A percentile compares a stretch with the other conserved stretches of the same genome.
Evolutionary conservation across 2,888 invertebrate genomes (phyloP).

Genomic region (Synergus itoensis): DNA sequence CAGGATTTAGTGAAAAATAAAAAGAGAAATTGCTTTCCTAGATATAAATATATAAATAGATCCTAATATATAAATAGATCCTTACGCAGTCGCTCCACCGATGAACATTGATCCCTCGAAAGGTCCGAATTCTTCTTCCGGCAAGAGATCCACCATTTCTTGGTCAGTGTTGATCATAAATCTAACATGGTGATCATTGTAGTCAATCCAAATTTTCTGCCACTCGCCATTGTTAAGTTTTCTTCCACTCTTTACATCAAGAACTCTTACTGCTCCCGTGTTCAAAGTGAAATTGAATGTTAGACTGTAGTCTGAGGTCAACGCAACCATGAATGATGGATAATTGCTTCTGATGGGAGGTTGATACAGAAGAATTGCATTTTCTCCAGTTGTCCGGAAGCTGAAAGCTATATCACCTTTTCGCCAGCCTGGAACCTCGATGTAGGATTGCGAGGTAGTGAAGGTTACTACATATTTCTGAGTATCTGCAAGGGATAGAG

Average conservation of each 20-base stretch:
- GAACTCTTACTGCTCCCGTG: slow-evolving; percentile 89
- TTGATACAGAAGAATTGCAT: slow-evolving; percentile 93
- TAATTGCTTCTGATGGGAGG: slow-evolving; percentile 93
- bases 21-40: neutral
- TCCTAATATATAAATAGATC: slow-evolving; percentile 64
- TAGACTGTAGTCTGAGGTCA: slow-evolving; percentile 90
- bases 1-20: slow-evolving; percentile 75
- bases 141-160: slow-evolving; percentile 90
- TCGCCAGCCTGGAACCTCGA: slow-evolving; percentile 96
- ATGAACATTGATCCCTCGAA: slow-evolving; percentile 97
- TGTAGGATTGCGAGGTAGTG: slow-evolving; percentile 94
- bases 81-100: slow-evolving; percentile 94
- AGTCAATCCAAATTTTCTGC: slow-evolving; percentile 98
- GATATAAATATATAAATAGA: neutral
- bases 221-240: slow-evolving; percentile 95
- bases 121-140: slow-evolving; percentile 94
- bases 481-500: slow-evolving; percentile 82
- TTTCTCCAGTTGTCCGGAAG: slow-evolving; percentile 94
- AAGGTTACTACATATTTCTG: slow-evolving; percentile 96
- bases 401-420: slow-evolving; percentile 96
- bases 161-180: slow-evolving; percentile 95
- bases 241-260: slow-evolving; percentile 90
- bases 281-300: slow-evolving; percentile 94
- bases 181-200: slow-evolving; percentile 94
- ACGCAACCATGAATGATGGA: slow-evolving; percentile 94